Evolutionary conservation across 2,888 invertebrate species (phyloP).

Genomic region (Cheiracanthium punctorium): DNA sequence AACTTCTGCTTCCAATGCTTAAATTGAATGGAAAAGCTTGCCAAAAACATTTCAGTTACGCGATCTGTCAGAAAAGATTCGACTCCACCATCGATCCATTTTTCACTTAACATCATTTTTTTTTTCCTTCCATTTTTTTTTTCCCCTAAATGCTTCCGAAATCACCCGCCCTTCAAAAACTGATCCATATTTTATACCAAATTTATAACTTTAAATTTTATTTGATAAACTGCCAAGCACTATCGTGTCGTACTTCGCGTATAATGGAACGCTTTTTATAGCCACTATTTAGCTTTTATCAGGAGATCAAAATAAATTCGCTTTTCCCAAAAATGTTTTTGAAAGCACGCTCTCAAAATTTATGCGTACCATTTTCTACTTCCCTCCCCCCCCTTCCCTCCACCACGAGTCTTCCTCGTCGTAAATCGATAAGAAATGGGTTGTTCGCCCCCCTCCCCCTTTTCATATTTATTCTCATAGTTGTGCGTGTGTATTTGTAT

Average conservation of each 20-base stretch:
- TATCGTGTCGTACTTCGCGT: not conserved
- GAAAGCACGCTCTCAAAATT: slow-evolving; percentile 33
- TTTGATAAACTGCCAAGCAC: not conserved
- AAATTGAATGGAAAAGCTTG: too few relatives aligned
- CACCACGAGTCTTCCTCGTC: too few relatives aligned
- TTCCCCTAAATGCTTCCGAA: not conserved
- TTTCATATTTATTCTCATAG: slow-evolving; percentile 13
- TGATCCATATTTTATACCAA: not conserved
- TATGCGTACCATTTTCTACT: slow-evolving; percentile 39
- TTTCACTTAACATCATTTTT: too few relatives aligned
- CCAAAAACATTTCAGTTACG: too few relatives aligned
- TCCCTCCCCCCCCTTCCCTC: not conserved
- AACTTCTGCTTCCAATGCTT: too few relatives aligned
- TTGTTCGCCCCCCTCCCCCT: not conserved
- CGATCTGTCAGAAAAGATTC: too few relatives aligned
- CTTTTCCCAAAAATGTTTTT: not conserved
- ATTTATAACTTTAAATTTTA: slow-evolving; percentile 15
- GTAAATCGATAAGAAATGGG: slow-evolving; percentile 39
- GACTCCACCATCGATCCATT: too few relatives aligned
- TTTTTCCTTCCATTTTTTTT: too few relatives aligned
- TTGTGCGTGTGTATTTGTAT: slow-evolving; percentile 13
- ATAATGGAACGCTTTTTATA: slow-evolving; percentile 14
- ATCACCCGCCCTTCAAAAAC: not conserved
- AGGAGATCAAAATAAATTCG: slow-evolving; percentile 23
- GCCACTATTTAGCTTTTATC: slow-evolving; percentile 20